Conservation (phyloP, 2,888 invertebrate genomes). For the Apomyelois bistriatella region DNA sequence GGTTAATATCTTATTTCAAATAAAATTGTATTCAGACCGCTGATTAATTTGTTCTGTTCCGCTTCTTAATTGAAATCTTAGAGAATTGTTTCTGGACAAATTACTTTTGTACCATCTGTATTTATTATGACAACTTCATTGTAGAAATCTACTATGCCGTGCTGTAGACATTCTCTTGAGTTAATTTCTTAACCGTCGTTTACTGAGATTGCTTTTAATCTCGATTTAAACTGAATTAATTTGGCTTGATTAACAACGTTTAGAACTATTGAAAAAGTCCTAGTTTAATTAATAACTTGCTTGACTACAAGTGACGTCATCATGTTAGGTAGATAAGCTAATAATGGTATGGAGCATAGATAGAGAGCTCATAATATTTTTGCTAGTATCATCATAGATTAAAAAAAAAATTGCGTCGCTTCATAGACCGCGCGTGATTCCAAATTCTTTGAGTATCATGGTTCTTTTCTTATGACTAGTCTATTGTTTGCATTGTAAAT, state of each 20-base stretch:
- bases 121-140: not conserved
- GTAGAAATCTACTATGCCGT: not conserved
- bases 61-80: conserved; percentile 49
- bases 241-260: not conserved
- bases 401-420: no score
- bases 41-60: conserved; percentile 29
- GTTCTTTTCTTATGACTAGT: no score
- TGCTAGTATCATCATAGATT: no score
- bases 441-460: no score
- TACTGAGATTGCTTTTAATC: not conserved
- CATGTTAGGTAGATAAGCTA: no score
- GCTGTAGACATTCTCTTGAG: not conserved
- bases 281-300: no score
- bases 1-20: conserved; percentile 32
- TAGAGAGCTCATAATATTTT: no score
- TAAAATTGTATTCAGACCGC: conserved; percentile 26
- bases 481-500: no score
- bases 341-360: no score
- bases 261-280: no score
- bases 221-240: not conserved
- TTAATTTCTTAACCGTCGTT: conserved; percentile 1
- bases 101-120: conserved; percentile 29
- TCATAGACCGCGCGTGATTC: no score
- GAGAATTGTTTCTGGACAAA: conserved; percentile 34
- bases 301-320: no score